phyloP scores from a whole-genome alignment of 2,113 vertebrate genomes.

The Rattus rattus region DNA sequence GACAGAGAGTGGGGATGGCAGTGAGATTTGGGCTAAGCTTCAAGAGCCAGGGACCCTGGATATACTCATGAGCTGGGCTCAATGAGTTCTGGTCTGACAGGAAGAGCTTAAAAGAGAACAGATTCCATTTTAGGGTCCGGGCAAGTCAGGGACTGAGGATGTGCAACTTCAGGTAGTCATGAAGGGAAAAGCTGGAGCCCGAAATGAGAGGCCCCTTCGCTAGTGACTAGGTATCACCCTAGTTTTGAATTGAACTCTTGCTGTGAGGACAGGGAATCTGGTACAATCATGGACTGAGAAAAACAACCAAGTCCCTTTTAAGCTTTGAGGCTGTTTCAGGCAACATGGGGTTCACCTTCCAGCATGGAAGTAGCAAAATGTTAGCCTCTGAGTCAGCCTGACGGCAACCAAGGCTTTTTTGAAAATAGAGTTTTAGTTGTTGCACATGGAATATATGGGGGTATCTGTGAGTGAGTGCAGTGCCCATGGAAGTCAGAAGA shows the following conservation, averaged over 20 bases:
- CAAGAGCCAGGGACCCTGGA: background rate
- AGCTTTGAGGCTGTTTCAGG: background rate
- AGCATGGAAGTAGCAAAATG: background rate
- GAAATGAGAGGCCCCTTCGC: background rate
- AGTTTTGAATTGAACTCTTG: background rate
- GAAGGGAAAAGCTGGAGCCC: background rate
- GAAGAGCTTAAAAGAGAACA: background rate
- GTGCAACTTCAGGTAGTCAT: background rate
- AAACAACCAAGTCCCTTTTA: background rate
- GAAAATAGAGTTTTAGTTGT: background rate
- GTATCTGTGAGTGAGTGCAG: background rate
- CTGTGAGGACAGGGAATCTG: background rate
- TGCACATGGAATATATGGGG: too few relatives aligned
- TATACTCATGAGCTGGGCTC: background rate
- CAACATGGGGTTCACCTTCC: background rate
- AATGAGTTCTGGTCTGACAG: background rate
- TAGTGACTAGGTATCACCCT: background rate
- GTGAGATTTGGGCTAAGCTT: background rate
- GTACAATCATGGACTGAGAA: background rate
- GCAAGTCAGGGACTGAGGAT: background rate
- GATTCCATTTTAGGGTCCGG: background rate
- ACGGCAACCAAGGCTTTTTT: background rate
- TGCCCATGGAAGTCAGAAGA: background rate
- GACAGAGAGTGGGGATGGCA: background rate
- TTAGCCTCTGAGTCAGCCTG: background rate